Evolutionary conservation across 2,888 invertebrate species (phyloP).

Genomic region (Leucozona laternaria): DNA sequence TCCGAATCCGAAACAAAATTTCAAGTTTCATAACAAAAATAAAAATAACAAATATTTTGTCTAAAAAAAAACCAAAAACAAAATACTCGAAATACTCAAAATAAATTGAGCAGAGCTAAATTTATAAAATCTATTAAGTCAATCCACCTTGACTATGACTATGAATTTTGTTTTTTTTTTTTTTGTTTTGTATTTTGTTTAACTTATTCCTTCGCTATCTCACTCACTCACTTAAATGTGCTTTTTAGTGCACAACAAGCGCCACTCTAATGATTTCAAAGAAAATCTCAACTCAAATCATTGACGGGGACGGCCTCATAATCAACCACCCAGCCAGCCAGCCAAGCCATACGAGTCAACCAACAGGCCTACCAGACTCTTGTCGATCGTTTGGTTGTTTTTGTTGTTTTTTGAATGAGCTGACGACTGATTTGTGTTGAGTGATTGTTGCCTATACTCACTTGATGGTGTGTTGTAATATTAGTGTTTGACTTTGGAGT

Average conservation of each 20-base stretch:
- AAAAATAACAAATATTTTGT: constrained; percentile 2
- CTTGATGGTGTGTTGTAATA: constrained; percentile 53
- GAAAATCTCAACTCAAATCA: constrained; percentile 55
- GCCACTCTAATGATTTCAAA: constrained; percentile 48
- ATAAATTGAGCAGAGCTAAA: constrained; percentile 58
- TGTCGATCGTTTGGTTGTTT: constrained; percentile 45
- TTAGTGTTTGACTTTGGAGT: constrained; percentile 58
- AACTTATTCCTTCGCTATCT: constrained; percentile 7
- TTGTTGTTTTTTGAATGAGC: constrained; percentile 14
- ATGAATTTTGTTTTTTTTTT: constrained; percentile 60
- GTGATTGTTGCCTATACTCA: constrained; percentile 31
- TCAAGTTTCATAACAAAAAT: constrained; percentile 48
- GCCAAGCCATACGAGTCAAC: background rate
- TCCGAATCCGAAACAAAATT: constrained; percentile 35
- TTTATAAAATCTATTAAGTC: constrained; percentile 65
- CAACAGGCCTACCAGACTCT: constrained; percentile 54
- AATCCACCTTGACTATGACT: constrained; percentile 74
- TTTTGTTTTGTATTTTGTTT: constrained; percentile 29
- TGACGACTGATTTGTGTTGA: constrained; percentile 42
- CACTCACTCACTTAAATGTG: background rate
- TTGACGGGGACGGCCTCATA: constrained; percentile 59
- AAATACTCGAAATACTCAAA: constrained; percentile 52
- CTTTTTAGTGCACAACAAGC: constrained; percentile 20
- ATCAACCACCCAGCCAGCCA: background rate
- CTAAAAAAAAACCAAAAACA: constrained; percentile 3